phyloP scores from a whole-genome alignment of 2,113 vertebrate genomes.

The Nicator chloris region DNA sequence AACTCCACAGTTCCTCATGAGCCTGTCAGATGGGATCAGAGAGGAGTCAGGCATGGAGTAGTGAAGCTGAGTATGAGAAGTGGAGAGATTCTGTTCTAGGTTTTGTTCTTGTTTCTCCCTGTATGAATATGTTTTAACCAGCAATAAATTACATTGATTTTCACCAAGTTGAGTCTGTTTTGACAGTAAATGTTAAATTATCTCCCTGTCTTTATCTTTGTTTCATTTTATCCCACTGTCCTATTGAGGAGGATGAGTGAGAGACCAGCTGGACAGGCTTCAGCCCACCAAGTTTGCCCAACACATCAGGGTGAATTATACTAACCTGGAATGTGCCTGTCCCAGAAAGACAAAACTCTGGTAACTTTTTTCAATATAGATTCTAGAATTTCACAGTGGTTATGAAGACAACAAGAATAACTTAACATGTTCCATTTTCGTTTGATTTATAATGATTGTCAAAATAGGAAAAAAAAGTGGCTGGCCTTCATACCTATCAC shows the following conservation, averaged over 20 bases:
- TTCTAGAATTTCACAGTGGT: background rate
- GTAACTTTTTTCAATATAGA: background rate
- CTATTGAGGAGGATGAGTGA: background rate
- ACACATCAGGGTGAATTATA: accelerated
- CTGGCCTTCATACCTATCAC: background rate
- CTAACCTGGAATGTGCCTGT: background rate
- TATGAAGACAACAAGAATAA: background rate
- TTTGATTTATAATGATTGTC: background rate
- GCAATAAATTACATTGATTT: background rate
- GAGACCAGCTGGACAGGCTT: accelerated
- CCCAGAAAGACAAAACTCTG: background rate
- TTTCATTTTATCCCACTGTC: background rate
- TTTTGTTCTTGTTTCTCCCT: background rate
- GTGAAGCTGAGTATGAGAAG: background rate
- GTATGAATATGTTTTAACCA: background rate
- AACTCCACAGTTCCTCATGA: background rate
- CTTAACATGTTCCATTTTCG: background rate
- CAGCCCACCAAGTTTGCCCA: background rate
- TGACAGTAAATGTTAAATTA: background rate
- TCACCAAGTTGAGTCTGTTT: background rate
- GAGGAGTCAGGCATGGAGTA: background rate
- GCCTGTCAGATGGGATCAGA: background rate
- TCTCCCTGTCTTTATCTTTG: background rate
- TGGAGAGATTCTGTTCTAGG: background rate
- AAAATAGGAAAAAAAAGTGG: background rate